These are phyloP conservation scores for Metalampra italica DNA, from an alignment of 2,888 invertebrate genomes.

Conservation along the genomic window DNA sequence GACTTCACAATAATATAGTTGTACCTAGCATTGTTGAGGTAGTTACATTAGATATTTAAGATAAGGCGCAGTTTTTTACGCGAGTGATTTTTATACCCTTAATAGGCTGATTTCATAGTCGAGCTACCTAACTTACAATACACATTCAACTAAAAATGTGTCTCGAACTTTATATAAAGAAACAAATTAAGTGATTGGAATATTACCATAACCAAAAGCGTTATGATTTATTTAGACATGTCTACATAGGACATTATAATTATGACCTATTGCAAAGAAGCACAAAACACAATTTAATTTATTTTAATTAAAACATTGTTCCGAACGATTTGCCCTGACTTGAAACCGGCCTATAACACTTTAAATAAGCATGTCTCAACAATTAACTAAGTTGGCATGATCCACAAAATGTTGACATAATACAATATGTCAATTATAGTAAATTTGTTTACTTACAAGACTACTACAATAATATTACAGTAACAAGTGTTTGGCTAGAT, in stretches of 20 bases:
- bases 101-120: neutral
- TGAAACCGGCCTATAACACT: neutral
- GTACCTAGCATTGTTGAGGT: slow-evolving; percentile 57
- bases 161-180: too few relatives aligned
- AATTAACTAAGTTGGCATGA: neutral
- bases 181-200: too few relatives aligned
- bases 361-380: neutral
- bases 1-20: slow-evolving; percentile 49
- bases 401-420: neutral
- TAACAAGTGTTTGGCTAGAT: slow-evolving; percentile 41
- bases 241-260: too few relatives aligned
- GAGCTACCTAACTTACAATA: too few relatives aligned
- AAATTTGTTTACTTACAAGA: slow-evolving; percentile 21
- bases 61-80: slow-evolving; percentile 27
- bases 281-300: too few relatives aligned
- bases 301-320: too few relatives aligned
- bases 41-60: slow-evolving; percentile 61
- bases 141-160: too few relatives aligned
- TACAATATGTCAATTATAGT: neutral
- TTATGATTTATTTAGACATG: too few relatives aligned
- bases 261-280: too few relatives aligned
- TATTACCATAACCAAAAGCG: too few relatives aligned
- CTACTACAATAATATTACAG: slow-evolving; percentile 33
- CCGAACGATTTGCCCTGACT: neutral
- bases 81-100: slow-evolving; percentile 1